Evolutionary conservation across 2,113 vertebrate species (phyloP).

Genomic region (Stegostoma tigrinum): DNA sequence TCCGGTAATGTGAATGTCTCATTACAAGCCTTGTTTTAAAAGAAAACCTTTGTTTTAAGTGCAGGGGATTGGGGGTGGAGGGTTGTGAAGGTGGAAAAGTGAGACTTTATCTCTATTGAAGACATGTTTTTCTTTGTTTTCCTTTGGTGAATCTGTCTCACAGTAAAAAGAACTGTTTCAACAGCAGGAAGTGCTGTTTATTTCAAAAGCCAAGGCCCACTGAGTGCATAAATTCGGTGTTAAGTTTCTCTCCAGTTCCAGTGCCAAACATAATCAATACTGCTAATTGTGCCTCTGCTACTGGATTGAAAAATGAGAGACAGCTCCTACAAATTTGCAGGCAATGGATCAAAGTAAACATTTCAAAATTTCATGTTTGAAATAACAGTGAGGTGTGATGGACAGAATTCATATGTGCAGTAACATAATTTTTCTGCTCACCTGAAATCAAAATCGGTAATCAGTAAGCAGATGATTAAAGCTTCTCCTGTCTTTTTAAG

Average conservation of each 20-base stretch:
- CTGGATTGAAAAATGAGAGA: neutral
- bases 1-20: neutral
- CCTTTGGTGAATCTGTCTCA: conserved; percentile 1
- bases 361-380: neutral
- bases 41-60: neutral
- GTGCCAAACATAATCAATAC: neutral
- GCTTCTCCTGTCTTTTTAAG: neutral
- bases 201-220: conserved; percentile 3
- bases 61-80: neutral
- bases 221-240: conserved; percentile 20
- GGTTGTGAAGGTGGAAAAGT: neutral
- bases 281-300: conserved; percentile 20
- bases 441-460: neutral
- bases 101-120: neutral
- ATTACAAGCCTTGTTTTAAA: too few species aligned
- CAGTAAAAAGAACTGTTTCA: conserved; percentile 7
- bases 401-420: neutral
- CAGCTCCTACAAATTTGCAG: conserved; percentile 1
- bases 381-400: neutral
- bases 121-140: conserved; percentile 17
- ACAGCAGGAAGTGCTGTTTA: neutral
- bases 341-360: neutral
- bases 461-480: neutral
- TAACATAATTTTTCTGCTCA: neutral
- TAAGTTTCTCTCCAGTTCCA: conserved; percentile 22